phyloP scores from a whole-genome alignment of 2,888 invertebrate genomes.

The Leucozona laternaria region DNA sequence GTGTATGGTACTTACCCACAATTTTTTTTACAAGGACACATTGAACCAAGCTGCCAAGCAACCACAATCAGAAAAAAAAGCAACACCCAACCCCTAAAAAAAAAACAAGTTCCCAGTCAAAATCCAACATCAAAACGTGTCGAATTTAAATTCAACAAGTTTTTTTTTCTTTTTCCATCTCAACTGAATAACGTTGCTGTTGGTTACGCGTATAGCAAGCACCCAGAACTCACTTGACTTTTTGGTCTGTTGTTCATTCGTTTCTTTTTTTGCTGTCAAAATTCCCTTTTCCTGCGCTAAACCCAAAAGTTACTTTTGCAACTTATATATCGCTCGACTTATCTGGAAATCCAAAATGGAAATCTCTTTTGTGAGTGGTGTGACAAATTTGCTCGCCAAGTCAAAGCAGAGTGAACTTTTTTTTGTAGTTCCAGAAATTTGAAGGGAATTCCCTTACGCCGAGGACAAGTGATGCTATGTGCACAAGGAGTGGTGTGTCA shows the following conservation, averaged over 20 bases:
- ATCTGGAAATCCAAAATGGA: constrained; percentile 15
- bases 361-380: constrained; percentile 25
- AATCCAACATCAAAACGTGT: constrained; percentile 29
- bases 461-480: background rate
- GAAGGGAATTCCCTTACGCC: constrained; percentile 10
- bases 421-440: constrained; percentile 3
- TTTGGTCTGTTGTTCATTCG: background rate
- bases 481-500: constrained; percentile 16
- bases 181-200: background rate
- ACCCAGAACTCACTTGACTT: constrained; percentile 26
- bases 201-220: background rate
- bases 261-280: constrained; percentile 14
- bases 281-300: background rate
- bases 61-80: constrained; percentile 20
- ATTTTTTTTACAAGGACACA: constrained; percentile 7
- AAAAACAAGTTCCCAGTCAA: constrained; percentile 16
- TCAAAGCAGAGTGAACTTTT: constrained; percentile 9
- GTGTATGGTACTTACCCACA: background rate
- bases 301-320: constrained; percentile 5
- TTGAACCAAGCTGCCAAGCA: background rate
- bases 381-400: constrained; percentile 36
- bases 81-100: constrained; percentile 8
- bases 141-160: constrained; percentile 73
- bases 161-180: constrained; percentile 48
- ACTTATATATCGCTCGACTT: constrained; percentile 20